Evolutionary conservation across 1,140 invertebrate genomes (phyloP), one percentile per base, ranked within the genome.

Genomic region (Sipha flava): DNA sequence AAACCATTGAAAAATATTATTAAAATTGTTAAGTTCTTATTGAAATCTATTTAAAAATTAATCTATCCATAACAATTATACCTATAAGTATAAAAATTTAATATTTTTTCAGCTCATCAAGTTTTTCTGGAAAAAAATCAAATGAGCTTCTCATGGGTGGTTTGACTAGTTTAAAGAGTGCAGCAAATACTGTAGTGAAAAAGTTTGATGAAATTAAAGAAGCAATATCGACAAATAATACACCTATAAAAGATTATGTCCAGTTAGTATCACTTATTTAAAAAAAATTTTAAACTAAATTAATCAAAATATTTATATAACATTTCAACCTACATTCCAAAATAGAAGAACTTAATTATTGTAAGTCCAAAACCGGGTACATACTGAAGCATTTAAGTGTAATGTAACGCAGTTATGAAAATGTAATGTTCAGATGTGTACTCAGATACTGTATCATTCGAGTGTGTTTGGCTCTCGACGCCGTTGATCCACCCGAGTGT

Each of bases 191-290:
- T 49, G 90, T 96, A 79, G 93, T 90, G 16, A 95, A 94, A 82
- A 97, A 96, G 84, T 91, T 96, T 80, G 95, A 95, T 83, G 95
- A 96, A 86, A 92, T 98, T 83, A 96, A 96, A 85, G 94, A 95
- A 85, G 94, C 93, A 14, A 95, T 97, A 81, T 94, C 92, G 5
- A 91, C 92, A 0, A 94, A 92, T 79, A 91, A 91, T n/a, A 94
- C 93, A 31, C 93, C 94, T 0, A 90, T 94, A 6, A 94, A 94
- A 86, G 87, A 89, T 1, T 85, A 86, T 0, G 85, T 85, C 70
- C 81, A 40, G 83, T 83, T 79, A 81, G 82, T 83, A 18, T 37
- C 43, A 9, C 12, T 31, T 34, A 23, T 59, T 18, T 47, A 16
- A 26, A 6, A 26, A 40, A 10, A 40, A 18, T 70, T 47, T 26